Evolutionary conservation across 1,140 invertebrate genomes (phyloP).

Genomic region (Drosophila baimaii): DNA sequence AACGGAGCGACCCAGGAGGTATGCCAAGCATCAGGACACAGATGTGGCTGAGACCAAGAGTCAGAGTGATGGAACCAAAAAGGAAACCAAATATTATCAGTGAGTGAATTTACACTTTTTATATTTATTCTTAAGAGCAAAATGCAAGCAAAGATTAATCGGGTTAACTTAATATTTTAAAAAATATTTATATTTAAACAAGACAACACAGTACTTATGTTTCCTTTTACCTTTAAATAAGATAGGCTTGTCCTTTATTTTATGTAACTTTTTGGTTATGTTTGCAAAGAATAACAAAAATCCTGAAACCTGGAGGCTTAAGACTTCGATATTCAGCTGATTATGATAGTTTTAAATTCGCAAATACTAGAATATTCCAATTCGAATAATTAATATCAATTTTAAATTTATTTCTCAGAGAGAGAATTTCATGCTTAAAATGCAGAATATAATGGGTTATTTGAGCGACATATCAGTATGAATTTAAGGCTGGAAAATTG

Average conservation of each 20-base stretch:
- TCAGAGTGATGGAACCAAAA: conserved; percentile 2
- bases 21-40: conserved; percentile 21
- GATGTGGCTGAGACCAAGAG: conserved; percentile 43
- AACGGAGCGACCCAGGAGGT: conserved; percentile 48
- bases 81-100: conserved; percentile 72
- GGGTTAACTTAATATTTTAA: too few relatives aligned
- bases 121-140: background rate
- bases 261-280: too few relatives aligned
- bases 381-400: too few relatives aligned
- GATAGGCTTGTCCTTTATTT: too few relatives aligned
- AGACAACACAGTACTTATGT: background rate
- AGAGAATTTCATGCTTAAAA: background rate
- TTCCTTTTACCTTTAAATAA: too few relatives aligned
- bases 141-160: background rate
- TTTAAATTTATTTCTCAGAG: too few relatives aligned
- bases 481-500: background rate
- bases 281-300: background rate
- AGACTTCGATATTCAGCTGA: too few relatives aligned
- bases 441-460: background rate
- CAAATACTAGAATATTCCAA: too few relatives aligned
- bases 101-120: conserved; percentile 21
- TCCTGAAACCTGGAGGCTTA: too few relatives aligned
- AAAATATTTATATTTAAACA: too few relatives aligned
- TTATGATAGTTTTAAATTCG: too few relatives aligned
- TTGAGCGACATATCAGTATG: conserved; percentile 34